Base-by-base conservation (phyloP, 2,113 vertebrate species). In the Cebidichthys violaceus region DNA sequence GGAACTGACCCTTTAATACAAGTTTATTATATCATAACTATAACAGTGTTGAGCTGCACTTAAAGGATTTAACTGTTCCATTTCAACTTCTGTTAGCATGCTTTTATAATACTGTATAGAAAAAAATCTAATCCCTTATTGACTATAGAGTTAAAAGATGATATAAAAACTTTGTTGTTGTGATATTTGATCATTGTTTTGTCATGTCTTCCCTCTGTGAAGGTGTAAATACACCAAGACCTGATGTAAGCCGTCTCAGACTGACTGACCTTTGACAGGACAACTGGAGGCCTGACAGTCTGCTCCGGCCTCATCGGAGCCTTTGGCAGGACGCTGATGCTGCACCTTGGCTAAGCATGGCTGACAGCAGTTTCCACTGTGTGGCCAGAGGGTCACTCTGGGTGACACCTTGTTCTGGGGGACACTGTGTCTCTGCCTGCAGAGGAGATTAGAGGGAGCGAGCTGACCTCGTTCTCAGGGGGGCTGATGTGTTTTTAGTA, bases 381-480 rank as follows among this genome's bases (percentile, higher is more conserved):
- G 65, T 70, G 86, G 70, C 81, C 89, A 85, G 70, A 77, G 88
- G 90, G 91, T 94, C 92, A 92, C 86, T 77, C 24, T 88, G 78
- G 91, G 91, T 90, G 88, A 90, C 77, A 67, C 66, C 83, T 79
- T 84, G 72, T 84, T 83, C 83, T 86, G 80, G 65, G 79, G 85
- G 82, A 89, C 84, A 90, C 84, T 68, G 83, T 77, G 88, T 86
- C 86, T 90, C 75, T 78, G 84, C 91, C 86, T 89, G 85, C 64
- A 59, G 85, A 88, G 81, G 81, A 76, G 81, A 88, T 92, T 91
- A 90, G 80, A 86, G 66, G 86, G 83, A 35, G 84, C 77, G 84
- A 88, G 79, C 77, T 91, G 92, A 93, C 92, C 90, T 88, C 79
- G 24, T 91, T 92, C 92, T 93, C 89, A 90, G 89, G 92, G 81